Evolutionary conservation across 2,888 invertebrate species (phyloP), one percentile per base, ranked within the genome.

Genomic region (Thecophora atra): DNA sequence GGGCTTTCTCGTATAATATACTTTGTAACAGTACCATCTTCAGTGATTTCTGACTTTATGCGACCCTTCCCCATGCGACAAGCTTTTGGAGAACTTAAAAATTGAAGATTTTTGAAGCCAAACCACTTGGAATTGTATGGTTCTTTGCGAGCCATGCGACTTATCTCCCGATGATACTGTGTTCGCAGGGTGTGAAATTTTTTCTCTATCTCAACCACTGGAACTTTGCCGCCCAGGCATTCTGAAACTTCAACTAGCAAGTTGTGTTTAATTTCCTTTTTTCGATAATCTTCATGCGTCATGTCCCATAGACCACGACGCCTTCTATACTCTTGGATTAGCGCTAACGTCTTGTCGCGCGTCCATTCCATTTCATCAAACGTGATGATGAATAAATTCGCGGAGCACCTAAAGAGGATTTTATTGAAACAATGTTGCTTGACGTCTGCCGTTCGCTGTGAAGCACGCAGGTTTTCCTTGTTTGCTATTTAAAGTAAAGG

Each of bases 131-230:
- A 89, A 73, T 87, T 87, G 11, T 89, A 89, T 4, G 88, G 89
- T 70, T 89, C 89, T 0, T 88, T 88, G 30, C 89, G 86, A 17
- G 88, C 86, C 86, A 89, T 90, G 52, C 88, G 86, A 56, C 88
- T 88, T 6, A 89, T 88, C 77, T 90, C 90, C 7, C 90, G 87
- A 77, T 90, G 90, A 76, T 90, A 90, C 74, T 90, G 90, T 1
- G 90, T 90, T 5, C 90, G 86, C 52, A 90, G 83, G 73, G 90
- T 90, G 75, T 90, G 90, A 68, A 90, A 89, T 76, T 90, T 90
- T 78, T 90, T 90, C 1, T 90, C 89, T 30, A 88, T 85, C 76
- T 90, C 90, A 5, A 87, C 86, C 28, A 83, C 81, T 0, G 85
- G 81, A 72, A 85, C 82, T 28, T 80, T 81, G 83, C 85, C 77